Evolutionary conservation across 2,888 invertebrate species (phyloP), one percentile per base, ranked within the genome.

Genomic region (Trachelus stipa): DNA sequence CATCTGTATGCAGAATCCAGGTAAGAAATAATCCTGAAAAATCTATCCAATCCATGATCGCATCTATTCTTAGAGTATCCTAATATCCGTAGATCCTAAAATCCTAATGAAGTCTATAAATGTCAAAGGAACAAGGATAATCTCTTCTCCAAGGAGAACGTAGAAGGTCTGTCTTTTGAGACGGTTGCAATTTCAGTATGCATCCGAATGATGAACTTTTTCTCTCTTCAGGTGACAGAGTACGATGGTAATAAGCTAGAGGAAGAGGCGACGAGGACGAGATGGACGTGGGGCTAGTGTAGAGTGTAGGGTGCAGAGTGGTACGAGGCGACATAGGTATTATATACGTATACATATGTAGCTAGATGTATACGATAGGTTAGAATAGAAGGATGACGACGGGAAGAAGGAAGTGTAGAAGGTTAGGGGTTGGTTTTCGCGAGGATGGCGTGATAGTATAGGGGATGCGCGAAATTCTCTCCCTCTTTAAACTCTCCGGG

Each of bases 401-500:
- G 23, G 23, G 56, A 23, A 23, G 56, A 23, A 56, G 56, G 56
- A 56, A 56, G 56, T 9, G 56, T 56, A 56, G 23, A 23, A 56
- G 56, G 56, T 56, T 56, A 56, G 56, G 56, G 56, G 56, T 23
- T 56, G 56, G 56, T 56, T 56, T 56, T 56, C 56, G 56, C 56
- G 23, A 56, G 56, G 23, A 56, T 56, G 23, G 56, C 9, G 56
- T 23, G 56, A 56, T 56, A 23, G 56, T 40, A 23, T 40, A 40
- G 23, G 23, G 56, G 23, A 56, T 56, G 56, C 56, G 56, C 56
- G 56, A 56, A 56, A 56, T 56, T 71, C 31, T 71, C 71, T 71
- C 71, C 33, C 71, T 71, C 71, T 71, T 15, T 71, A 31, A 31
- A 33, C 33, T 71, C 75, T 75, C 73, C 23, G 73, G 76, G 77